Evolutionary conservation across 2,888 invertebrate genomes (phyloP), one percentile per base, ranked within the genome.

Genomic region (Leucophenga montana): DNA sequence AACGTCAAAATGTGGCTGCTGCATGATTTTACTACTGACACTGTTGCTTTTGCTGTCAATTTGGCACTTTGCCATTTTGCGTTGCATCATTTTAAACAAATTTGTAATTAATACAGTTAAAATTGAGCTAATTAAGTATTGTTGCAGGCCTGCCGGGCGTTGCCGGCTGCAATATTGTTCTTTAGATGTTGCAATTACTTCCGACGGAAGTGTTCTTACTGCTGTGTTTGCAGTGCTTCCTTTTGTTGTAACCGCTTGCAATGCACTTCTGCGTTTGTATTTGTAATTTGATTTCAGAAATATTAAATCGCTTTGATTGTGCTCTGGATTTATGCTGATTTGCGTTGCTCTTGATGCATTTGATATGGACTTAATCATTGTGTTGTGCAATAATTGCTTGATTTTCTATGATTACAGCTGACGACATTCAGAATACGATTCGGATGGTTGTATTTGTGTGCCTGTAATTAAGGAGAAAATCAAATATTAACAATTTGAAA

Each of bases 231-330:
- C 6, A 73, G 72, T n/a, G 66, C 57, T 33, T 73, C 73, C 14
- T 72, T 66, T 33, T 68, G 71, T 11, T 71, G 71, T 31, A 70
- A 66, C 18, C 57, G 54, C 59, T 69, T 69, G 73, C 64, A 20
- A 39, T 71, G 71, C 71, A 70, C 71, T 71, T 88, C 88, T 88
- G 80, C 88, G 86, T 75, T 88, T 88, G 82, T 88, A 88, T 79
- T 88, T 88, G 83, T 88, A 88, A 77, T 88, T 88, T 73, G 88
- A 87, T 83, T 88, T 87, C 69, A 86, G 80, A 84, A 88, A 87
- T 81, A 84, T 85, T 75, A 83, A 78, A 74, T 81, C 80, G 72
- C 84, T 81, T 69, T 75, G 79, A 77, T 79, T 77, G 74, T 79
- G 56, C 56, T 57, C 64, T 75, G 74, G 79, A 68, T 77, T 71